These are phyloP conservation scores for Ricordea florida DNA, from an alignment of 92 coral and sea anemone species.

Conservation along the genomic window DNA sequence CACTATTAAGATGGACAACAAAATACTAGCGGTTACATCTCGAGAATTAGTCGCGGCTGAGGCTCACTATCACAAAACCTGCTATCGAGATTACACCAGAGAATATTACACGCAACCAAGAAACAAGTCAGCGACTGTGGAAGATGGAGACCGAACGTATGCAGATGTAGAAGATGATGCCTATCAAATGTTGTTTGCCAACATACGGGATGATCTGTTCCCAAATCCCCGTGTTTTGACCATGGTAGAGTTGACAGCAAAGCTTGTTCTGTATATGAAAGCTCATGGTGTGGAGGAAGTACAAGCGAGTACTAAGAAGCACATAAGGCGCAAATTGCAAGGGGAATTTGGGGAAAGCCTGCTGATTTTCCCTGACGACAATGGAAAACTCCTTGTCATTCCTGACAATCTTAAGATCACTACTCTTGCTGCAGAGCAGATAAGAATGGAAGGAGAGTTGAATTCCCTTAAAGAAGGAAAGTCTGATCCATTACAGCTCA, in stretches of 20 bases:
- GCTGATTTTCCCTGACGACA: constrained; percentile 4
- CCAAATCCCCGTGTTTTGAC: constrained; percentile 4
- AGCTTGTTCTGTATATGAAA: too few species aligned
- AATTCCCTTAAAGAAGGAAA: not conserved
- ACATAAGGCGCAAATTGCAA: not conserved
- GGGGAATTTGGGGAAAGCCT: constrained; percentile 10
- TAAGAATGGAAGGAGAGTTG: too few species aligned
- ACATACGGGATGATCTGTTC: not conserved
- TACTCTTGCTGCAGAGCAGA: too few species aligned
- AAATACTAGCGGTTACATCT: too few species aligned
- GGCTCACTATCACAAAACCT: too few species aligned
- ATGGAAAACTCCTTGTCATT: constrained; percentile 13
- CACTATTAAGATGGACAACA: too few species aligned
- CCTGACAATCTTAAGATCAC: constrained; percentile 1
- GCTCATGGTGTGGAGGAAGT: too few species aligned
- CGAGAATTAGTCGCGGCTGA: too few species aligned
- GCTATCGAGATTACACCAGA: too few species aligned
- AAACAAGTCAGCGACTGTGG: too few species aligned
- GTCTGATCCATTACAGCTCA: not conserved
- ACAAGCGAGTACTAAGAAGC: constrained; percentile 9
- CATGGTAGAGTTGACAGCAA: constrained; percentile 4
- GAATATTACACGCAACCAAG: too few species aligned
- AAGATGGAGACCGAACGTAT: constrained; percentile 2
- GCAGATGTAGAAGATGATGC: constrained; percentile 1
- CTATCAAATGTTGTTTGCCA: constrained; percentile 12